phyloP scores from a whole-genome alignment of 2,888 invertebrate species.

The Acrobasis consociella region DNA sequence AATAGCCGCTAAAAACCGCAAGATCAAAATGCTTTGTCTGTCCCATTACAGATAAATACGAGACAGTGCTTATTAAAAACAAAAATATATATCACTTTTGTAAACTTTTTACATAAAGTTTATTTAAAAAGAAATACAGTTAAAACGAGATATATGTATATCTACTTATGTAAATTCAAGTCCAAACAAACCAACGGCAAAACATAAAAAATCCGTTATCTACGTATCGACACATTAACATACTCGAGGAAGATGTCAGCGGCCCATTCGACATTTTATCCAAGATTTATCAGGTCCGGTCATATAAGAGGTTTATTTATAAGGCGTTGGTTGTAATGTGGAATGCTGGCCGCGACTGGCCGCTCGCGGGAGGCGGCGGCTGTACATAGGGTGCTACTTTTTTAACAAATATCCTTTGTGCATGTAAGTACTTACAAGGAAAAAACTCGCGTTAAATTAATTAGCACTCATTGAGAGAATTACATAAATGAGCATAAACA shows the following conservation, averaged over 20 bases:
- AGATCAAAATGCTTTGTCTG: too few relatives aligned
- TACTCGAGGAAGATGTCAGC: slow-evolving; percentile 64
- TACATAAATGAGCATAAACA: too few relatives aligned
- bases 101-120: too few relatives aligned
- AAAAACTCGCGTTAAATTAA: too few relatives aligned
- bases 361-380: slow-evolving; percentile 47
- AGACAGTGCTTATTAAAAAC: too few relatives aligned
- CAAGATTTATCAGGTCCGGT: slow-evolving; percentile 65
- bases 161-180: slow-evolving; percentile 23
- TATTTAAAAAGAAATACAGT: neutral
- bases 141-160: neutral
- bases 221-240: slow-evolving; percentile 32
- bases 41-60: too few relatives aligned
- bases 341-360: slow-evolving; percentile 66
- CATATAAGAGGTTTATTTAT: slow-evolving; percentile 74
- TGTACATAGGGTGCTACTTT: slow-evolving; percentile 55
- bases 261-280: slow-evolving; percentile 54
- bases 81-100: too few relatives aligned
- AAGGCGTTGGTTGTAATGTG: slow-evolving; percentile 71
- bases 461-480: too few relatives aligned
- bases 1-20: too few relatives aligned
- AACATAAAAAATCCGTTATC: slow-evolving; percentile 30
- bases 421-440: too few relatives aligned
- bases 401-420: neutral
- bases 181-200: slow-evolving; percentile 15